Base-by-base conservation (phyloP, 64 coral and sea anemone genomes). In the Pachyseris speciosa region DNA sequence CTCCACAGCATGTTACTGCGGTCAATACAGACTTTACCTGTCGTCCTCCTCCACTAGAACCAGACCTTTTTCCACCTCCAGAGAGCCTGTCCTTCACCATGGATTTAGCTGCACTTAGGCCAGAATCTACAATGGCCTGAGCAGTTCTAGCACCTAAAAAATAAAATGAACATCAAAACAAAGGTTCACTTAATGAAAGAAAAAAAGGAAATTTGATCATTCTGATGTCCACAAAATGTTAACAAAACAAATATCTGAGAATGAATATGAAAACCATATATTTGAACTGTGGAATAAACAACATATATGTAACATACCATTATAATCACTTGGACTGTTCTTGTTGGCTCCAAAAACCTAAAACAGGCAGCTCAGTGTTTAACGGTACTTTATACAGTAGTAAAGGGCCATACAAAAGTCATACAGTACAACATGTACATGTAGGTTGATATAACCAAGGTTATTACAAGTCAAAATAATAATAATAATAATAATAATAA, bases 311-410 rank as follows among this genome's bases (percentile, higher is more conserved):
- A 17, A 55, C 91, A 39, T 71, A 98, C 96, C 93, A 95, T 98
- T 98, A 20, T 98, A 95, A 64, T 98, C 96, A 47, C 63, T 69
- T 77, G 96, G 96, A 19, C 86, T 93, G 60, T 98, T 92, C 78
- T 98, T 98, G 90, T 98, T 95, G 53, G 78, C 83, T 85, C 96
- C 96, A 93, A 98, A 98, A 67, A 98, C 84, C 96, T 98, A 43
- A n/a, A 38, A 79, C 26, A 39, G 22, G 26, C 32, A 81, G 0
- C 6, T 2, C 4, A 27, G 27, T 5, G 27, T 4, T 16, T 24
- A 5, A 61, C 24, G 22, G 17, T 9, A 61, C 58, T 25, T 45
- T 45, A 24, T 25, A 2, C 58, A 61, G 4, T 61, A 61, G 5
- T 58, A 4, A 15, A 19, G 52, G 0, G 52, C n/a, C n/a, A n/a